phyloP scores from a whole-genome alignment of 2,888 invertebrate species.

The Napeogenes sylphis region DNA sequence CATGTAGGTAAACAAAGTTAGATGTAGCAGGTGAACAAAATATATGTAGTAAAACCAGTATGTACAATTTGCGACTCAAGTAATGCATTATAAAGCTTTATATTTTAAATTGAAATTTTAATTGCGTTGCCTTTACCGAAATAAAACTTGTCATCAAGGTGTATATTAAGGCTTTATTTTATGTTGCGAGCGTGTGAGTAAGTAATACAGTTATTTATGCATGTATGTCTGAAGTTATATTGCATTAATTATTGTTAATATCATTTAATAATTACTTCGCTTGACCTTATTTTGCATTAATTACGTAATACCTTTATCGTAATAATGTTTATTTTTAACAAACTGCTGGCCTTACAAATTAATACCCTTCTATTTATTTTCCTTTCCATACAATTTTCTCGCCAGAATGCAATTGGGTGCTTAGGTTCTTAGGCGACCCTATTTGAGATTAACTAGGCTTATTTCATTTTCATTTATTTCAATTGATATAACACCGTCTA shows the following conservation, averaged over 20 bases:
- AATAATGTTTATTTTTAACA: conserved; percentile 9
- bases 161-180: too few relatives aligned
- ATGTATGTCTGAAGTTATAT: too few relatives aligned
- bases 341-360: conserved; percentile 23
- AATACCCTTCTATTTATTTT: conserved; percentile 23
- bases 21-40: too few relatives aligned
- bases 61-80: too few relatives aligned
- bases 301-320: conserved; percentile 7
- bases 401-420: conserved; percentile 66
- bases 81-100: too few relatives aligned
- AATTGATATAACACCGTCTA: conserved; percentile 21
- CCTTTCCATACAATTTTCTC: conserved; percentile 48
- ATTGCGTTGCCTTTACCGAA: too few relatives aligned
- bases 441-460: conserved; percentile 56
- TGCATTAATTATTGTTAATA: not conserved
- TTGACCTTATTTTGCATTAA: not conserved
- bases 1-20: too few relatives aligned
- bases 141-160: too few relatives aligned
- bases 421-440: conserved; percentile 40
- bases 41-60: too few relatives aligned
- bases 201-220: too few relatives aligned
- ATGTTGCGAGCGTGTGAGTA: too few relatives aligned
- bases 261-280: not conserved
- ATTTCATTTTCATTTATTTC: conserved; percentile 51
- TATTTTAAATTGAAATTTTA: too few relatives aligned